Conservation (phyloP, 2,888 invertebrate genomes). For the Mythimna ferrago region DNA sequence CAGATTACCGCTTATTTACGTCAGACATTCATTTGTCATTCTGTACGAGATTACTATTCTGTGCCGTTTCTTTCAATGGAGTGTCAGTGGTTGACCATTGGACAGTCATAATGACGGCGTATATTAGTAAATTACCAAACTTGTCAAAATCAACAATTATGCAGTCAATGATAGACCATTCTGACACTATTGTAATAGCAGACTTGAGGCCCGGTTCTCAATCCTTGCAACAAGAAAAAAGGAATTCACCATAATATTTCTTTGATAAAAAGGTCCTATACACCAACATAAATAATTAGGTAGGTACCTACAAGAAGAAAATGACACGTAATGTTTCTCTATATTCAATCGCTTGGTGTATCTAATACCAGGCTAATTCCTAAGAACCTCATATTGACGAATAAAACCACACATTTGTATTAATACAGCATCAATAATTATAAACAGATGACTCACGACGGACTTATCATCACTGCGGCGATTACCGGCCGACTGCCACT, state of each 20-base stretch:
- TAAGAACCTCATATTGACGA: conserved; percentile 8
- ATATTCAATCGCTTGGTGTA: background rate
- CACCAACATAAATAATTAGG: background rate
- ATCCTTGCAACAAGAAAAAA: background rate
- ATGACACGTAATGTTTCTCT: background rate
- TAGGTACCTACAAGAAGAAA: background rate
- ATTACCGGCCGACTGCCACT: conserved; percentile 42
- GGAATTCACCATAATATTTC: background rate
- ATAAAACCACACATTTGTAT: conserved; percentile 38
- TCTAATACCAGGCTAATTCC: conserved; percentile 1
- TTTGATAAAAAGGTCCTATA: background rate
- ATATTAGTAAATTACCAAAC: no score
- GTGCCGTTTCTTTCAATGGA: no score
- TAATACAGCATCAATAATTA: conserved; percentile 57
- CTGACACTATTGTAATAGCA: no score
- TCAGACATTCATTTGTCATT: no score
- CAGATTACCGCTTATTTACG: no score
- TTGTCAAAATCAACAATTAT: no score
- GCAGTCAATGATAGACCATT: no score
- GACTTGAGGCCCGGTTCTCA: background rate
- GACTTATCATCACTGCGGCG: conserved; percentile 48
- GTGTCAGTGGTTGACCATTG: no score
- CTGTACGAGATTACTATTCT: no score
- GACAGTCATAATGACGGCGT: no score
- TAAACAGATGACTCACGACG: conserved; percentile 34